Evolutionary conservation across 2,113 vertebrate species (phyloP).

Genomic region (Cyanoramphus novaezelandiae): DNA sequence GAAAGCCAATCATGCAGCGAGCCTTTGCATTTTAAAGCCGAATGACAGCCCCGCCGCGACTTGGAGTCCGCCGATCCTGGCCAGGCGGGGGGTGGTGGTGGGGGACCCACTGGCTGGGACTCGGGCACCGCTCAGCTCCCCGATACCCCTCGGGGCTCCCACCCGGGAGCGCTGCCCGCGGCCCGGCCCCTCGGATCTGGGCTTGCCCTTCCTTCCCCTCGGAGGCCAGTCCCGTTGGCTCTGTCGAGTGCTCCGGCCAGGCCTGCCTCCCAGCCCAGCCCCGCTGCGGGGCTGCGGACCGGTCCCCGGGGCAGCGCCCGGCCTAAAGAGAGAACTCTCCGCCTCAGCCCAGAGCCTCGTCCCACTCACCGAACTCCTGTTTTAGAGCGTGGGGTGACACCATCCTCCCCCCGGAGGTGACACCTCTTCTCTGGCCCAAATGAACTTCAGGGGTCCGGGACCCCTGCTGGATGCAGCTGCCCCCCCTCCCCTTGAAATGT

Average conservation of each 20-base stretch:
- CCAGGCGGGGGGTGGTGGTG: neutral
- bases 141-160: neutral
- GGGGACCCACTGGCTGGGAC: neutral
- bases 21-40: neutral
- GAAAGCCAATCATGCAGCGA: slow-evolving; percentile 3
- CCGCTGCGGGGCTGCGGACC: neutral
- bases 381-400: neutral
- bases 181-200: rapidly evolving
- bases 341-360: too few relatives aligned
- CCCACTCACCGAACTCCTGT: neutral
- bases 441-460: rapidly evolving
- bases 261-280: neutral
- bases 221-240: neutral
- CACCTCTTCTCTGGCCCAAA: neutral
- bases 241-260: neutral
- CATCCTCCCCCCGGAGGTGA: neutral
- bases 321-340: neutral
- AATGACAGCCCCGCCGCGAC: neutral
- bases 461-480: neutral
- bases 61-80: neutral
- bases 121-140: neutral
- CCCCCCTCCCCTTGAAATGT: neutral
- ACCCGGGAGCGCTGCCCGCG: neutral
- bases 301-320: neutral
- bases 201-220: neutral